Evolutionary conservation across 30 jellyfish, hydroid and myxozoan genomes (phyloP).

Genomic region (Pelagia noctiluca): DNA sequence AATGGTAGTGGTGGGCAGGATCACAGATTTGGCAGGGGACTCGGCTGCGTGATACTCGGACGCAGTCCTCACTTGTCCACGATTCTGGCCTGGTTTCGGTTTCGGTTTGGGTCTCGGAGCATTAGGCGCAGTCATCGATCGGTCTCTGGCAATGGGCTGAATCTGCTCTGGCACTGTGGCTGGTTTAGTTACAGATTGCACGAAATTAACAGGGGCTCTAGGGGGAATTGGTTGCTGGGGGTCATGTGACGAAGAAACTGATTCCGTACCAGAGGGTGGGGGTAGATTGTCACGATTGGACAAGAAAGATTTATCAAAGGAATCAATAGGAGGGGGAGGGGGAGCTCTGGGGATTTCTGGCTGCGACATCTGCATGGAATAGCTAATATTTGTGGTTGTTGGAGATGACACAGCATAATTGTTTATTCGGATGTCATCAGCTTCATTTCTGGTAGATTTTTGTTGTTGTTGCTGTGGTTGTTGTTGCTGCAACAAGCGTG

Average conservation of each 20-base stretch:
- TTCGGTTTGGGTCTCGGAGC: slow-evolving; percentile 85
- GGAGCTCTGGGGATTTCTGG: slow-evolving; percentile 47
- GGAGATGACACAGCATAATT: too few relatives aligned
- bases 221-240: slow-evolving; percentile 43
- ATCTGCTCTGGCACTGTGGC: slow-evolving; percentile 11
- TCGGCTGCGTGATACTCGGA: slow-evolving; percentile 75
- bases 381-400: too few relatives aligned
- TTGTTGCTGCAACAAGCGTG: too few relatives aligned
- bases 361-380: slow-evolving; percentile 9
- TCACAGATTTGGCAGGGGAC: slow-evolving; percentile 56
- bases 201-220: slow-evolving; percentile 25
- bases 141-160: slow-evolving; percentile 48
- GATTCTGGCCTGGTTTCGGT: slow-evolving; percentile 68
- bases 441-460: too few relatives aligned
- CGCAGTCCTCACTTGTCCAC: slow-evolving; percentile 85
- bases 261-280: slow-evolving; percentile 68
- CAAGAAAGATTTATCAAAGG: slow-evolving; percentile 39
- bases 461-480: too few relatives aligned
- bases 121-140: slow-evolving; percentile 59
- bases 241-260: slow-evolving; percentile 13
- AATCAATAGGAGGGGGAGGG: slow-evolving; percentile 71
- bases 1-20: slow-evolving; percentile 35
- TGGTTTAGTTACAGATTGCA: slow-evolving; percentile 19
- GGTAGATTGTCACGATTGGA: slow-evolving; percentile 57
- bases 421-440: too few relatives aligned